Evolutionary conservation across 2,888 invertebrate species (phyloP).

Genomic region (Lypha dubia): DNA sequence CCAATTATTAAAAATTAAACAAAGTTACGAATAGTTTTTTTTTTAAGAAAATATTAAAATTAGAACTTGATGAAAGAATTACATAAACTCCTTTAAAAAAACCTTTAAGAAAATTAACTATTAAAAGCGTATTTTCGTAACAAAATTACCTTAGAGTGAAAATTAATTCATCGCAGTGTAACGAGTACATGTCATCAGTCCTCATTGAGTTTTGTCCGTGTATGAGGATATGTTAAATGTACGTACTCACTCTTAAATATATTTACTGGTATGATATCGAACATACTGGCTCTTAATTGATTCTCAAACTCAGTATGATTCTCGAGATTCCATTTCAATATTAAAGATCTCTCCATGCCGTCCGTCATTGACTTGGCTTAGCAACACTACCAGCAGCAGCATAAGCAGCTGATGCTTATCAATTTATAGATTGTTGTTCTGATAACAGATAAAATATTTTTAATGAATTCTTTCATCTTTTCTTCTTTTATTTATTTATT

Average conservation of each 20-base stretch:
- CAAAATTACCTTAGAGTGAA: too few species aligned
- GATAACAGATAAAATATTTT: constrained; percentile 65
- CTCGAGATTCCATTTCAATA: constrained; percentile 51
- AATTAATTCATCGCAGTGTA: too few species aligned
- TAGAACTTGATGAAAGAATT: too few species aligned
- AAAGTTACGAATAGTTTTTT: too few species aligned
- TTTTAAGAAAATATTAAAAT: too few species aligned
- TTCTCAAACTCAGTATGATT: constrained; percentile 53
- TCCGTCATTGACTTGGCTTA: constrained; percentile 42
- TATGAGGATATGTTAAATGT: constrained; percentile 10
- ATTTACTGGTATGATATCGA: not conserved
- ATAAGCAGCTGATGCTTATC: constrained; percentile 70
- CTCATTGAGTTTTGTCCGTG: constrained; percentile 4
- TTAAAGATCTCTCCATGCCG: constrained; percentile 37
- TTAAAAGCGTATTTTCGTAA: too few species aligned
- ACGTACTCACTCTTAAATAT: not conserved
- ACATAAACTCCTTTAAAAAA: too few species aligned
- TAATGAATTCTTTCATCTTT: constrained; percentile 58
- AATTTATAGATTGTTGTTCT: constrained; percentile 68
- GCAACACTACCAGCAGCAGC: not conserved
- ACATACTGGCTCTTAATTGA: constrained; percentile 60
- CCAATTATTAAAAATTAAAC: too few species aligned
- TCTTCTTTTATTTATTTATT: not conserved
- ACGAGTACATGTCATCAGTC: too few species aligned
- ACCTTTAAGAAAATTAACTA: too few species aligned